A percentile compares a stretch with the other conserved stretches of the same genome.
Evolutionary conservation across 2,113 vertebrate species (phyloP).

Genomic region (Eleginops maclovinus): DNA sequence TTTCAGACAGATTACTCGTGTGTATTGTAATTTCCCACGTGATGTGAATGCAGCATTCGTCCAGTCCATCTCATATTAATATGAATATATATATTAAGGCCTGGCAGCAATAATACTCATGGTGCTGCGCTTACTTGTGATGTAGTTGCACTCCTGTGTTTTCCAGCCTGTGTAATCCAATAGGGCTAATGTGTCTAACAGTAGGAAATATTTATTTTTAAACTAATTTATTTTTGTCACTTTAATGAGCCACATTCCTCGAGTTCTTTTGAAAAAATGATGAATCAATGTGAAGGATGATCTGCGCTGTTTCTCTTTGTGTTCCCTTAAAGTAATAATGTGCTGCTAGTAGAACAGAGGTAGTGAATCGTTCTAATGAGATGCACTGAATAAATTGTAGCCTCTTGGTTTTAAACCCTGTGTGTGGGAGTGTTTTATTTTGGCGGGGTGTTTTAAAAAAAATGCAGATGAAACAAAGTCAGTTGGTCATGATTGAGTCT

Average conservation of each 20-base stretch:
- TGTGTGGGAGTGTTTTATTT: too few species aligned
- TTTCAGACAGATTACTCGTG: background rate
- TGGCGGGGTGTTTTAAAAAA: background rate
- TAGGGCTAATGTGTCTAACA: conserved; percentile 31
- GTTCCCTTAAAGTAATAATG: conserved; percentile 44
- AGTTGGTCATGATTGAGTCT: background rate
- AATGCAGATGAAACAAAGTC: conserved; percentile 5
- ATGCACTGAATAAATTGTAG: conserved; percentile 65
- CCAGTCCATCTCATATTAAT: conserved; percentile 2
- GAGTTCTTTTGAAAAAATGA: conserved; percentile 16
- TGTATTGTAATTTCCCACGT: too few species aligned
- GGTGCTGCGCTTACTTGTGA: conserved; percentile 40
- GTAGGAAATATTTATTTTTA: conserved; percentile 74
- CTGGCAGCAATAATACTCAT: conserved; percentile 60
- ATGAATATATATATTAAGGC: background rate
- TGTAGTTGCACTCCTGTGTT: conserved; percentile 46
- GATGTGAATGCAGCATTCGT: background rate
- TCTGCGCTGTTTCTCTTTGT: conserved; percentile 9
- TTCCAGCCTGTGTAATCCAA: conserved; percentile 12
- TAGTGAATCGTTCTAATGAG: conserved; percentile 27
- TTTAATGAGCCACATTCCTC: conserved; percentile 70
- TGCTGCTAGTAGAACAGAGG: conserved; percentile 56
- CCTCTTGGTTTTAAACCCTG: conserved; percentile 35
- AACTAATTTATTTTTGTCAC: conserved; percentile 82
- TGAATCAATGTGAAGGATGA: conserved; percentile 19